Evolutionary conservation across 37 sponge, comb jelly and placozoan species (phyloP).

Genomic region (Ephydatia muelleri): DNA sequence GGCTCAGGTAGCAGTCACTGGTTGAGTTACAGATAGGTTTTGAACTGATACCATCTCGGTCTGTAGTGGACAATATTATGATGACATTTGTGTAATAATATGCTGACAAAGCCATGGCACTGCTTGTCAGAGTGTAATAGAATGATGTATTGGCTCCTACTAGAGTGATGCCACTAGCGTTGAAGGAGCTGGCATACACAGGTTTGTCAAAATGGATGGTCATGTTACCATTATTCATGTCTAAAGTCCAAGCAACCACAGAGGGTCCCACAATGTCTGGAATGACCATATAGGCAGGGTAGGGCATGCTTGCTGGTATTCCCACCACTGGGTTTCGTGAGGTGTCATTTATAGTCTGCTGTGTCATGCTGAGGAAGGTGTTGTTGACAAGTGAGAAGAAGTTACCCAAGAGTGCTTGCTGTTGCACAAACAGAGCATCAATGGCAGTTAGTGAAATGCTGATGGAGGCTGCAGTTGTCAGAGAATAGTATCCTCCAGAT

Average conservation of each 20-base stretch:
- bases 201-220: conserved; percentile 86
- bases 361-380: conserved; percentile 69
- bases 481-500: conserved; percentile 62
- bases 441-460: conserved; percentile 45
- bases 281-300: conserved; percentile 53
- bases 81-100: conserved; percentile 51
- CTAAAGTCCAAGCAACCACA: conserved; percentile 80
- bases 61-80: conserved; percentile 55
- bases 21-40: conserved; percentile 74
- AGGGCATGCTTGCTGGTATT: conserved; percentile 42
- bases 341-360: conserved; percentile 51
- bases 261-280: conserved; percentile 75
- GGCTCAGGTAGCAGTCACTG: conserved; percentile 73
- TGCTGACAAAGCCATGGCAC: conserved; percentile 10
- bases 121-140: conserved; percentile 44
- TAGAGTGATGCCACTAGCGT: conserved; percentile 57
- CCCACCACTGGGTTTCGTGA: conserved; percentile 53
- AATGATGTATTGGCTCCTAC: conserved; percentile 23
- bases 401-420: conserved; percentile 53
- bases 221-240: conserved; percentile 81
- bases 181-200: conserved; percentile 51
- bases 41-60: conserved; percentile 85
- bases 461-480: conserved; percentile 56
- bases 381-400: conserved; percentile 55
- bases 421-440: conserved; percentile 69